These are phyloP conservation scores for Xenopus laevis DNA, from an alignment of 2,113 vertebrate genomes.

Conservation along the genomic window DNA sequence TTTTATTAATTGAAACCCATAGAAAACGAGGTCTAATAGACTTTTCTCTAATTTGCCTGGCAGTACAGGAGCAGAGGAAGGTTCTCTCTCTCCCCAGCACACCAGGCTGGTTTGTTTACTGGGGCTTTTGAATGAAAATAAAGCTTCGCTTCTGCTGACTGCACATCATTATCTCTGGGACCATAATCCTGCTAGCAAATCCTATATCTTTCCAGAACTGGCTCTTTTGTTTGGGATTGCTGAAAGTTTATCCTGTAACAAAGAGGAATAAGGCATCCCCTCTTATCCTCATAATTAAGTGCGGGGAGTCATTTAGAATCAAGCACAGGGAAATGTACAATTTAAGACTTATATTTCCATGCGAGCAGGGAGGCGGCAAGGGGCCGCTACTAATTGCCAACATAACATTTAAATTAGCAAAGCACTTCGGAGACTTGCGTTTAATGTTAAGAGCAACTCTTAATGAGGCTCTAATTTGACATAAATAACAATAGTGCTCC, in stretches of 20 bases:
- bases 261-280: slow-evolving; percentile 96
- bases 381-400: slow-evolving; percentile 71
- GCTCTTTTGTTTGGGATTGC: slow-evolving; percentile 99
- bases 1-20: slow-evolving; percentile 76
- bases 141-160: slow-evolving; percentile 91
- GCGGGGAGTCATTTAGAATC: slow-evolving; percentile 96
- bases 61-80: slow-evolving; percentile 71
- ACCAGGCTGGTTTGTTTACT: slow-evolving; percentile 95
- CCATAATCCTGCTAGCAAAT: slow-evolving; percentile 90
- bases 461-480: slow-evolving; percentile 54
- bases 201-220: slow-evolving; percentile 89
- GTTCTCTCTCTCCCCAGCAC: slow-evolving; percentile 70
- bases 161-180: slow-evolving; percentile 90
- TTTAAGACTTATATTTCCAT: slow-evolving; percentile 71
- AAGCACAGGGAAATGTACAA: slow-evolving; percentile 81
- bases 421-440: slow-evolving; percentile 62
- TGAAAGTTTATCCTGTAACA: slow-evolving; percentile 97
- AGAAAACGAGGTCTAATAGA: slow-evolving; percentile 75
- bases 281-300: slow-evolving; percentile 99
- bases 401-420: slow-evolving; percentile 69
- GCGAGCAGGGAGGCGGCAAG: slow-evolving; percentile 61
- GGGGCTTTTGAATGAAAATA: slow-evolving; percentile 98
- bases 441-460: slow-evolving; percentile 61
- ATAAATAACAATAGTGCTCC: slow-evolving; percentile 46
- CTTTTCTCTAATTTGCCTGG: slow-evolving; percentile 75